Evolutionary conservation across 2,797 vertebrate species (phyloP).

Genomic region (Onychomys torridus): DNA sequence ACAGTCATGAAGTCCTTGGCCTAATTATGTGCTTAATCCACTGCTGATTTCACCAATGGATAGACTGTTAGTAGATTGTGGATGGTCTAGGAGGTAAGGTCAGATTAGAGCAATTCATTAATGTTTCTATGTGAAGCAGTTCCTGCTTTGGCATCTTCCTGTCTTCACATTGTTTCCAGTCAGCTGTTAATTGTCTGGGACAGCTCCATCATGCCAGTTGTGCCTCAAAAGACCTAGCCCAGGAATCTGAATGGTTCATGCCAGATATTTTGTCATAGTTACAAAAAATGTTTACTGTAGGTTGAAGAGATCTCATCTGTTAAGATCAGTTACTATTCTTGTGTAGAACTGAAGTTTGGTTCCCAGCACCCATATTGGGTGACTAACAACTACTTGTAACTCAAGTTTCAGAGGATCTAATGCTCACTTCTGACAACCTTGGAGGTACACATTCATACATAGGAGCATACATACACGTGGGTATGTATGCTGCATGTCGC

Average conservation of each 20-base stretch:
- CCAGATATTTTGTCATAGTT: not conserved
- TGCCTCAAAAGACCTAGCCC: not conserved
- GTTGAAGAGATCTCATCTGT: not conserved
- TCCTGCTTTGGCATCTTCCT: not conserved
- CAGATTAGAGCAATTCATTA: too few species aligned
- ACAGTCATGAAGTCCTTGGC: not conserved
- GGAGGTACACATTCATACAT: not conserved
- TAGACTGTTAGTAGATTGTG: not conserved
- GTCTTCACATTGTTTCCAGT: not conserved
- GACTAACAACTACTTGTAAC: not conserved
- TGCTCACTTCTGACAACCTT: not conserved
- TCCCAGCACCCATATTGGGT: not conserved
- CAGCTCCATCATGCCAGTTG: not conserved
- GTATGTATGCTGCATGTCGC: too few species aligned
- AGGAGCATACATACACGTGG: not conserved
- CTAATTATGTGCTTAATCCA: not conserved
- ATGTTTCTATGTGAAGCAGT: not conserved
- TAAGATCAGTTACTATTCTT: not conserved
- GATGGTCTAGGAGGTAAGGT: not conserved
- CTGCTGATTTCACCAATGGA: not conserved
- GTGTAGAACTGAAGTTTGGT: not conserved
- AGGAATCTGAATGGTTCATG: not conserved
- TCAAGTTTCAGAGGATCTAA: not conserved
- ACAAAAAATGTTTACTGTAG: not conserved
- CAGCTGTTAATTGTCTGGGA: not conserved